Evolutionary conservation across 1,140 invertebrate species (phyloP), one percentile per base, ranked within the genome.

Genomic region (Drosophila pallidifrons): DNA sequence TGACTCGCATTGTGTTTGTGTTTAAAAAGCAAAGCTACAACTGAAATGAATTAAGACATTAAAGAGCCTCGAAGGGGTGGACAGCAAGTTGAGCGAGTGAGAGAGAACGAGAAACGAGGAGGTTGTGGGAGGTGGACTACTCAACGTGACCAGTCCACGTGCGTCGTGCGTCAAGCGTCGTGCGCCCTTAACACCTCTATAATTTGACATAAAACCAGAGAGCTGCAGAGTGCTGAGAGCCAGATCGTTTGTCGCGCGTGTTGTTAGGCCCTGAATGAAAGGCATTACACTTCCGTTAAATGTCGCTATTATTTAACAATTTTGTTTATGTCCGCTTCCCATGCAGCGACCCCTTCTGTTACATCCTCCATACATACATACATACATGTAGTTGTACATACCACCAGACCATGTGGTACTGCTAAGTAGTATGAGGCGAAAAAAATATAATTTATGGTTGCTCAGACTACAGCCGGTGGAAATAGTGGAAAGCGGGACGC

Each of bases 281-380:
- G 81, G 70, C 74, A 81, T 74, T 83, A 75, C 69, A 85, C 83
- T 88, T 88, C 83, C 83, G 81, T 66, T 89, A 85, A 88, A 89
- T 89, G 86, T 85, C 78, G 85, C 85, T 82, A 88, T 88, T 88
- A 89, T 88, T 88, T 88, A 89, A 88, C 81, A 81, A 89, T 88
- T 88, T 88, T 83, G 77, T 76, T 83, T 88, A 85, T 85, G 61
- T 75, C 75, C 58, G 77, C 52, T 64, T 46, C 57, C 76, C 82
- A 78, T 81, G 78, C 69, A 45, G 46, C 5, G 38, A 49, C 41
- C 59, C 58, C 68, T 45, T 32, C 43, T 1, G n/a, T 13, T 47
- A 5, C 61, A 20, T 38, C n/a, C 38, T 10, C 6, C 35, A 38
- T 38, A 38, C 71, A 55, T 11, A 30, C 71, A 55, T 11, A 30